Evolutionary conservation across 2,888 invertebrate genomes (phyloP), one percentile per base, ranked within the genome.

Genomic region (Hirtodrosophila cameraria): DNA sequence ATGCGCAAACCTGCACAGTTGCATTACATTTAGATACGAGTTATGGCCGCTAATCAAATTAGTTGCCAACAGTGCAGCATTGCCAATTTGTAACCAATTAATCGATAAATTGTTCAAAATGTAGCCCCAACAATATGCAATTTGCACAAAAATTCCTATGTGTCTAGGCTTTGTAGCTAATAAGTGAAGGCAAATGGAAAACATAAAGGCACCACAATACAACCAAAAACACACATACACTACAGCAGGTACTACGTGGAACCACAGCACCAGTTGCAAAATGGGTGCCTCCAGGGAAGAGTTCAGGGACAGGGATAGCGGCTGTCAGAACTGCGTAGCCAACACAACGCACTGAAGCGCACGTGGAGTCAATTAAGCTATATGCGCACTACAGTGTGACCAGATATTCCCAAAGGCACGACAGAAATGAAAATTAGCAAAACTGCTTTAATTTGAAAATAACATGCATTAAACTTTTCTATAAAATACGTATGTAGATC

Each of bases 41-140:
- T 20, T 45, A 33, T 11, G 60, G 27, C 7, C 48, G 5, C 57
- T 63, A 76, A 82, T 79, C 60, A 67, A 74, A 69, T 81, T 43
- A 69, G 65, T 25, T 39, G 28, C 8, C 39, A 39, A 30, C 58
- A 75, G 43, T 45, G 38, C 39, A 39, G 20, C n/a, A n/a, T n/a
- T 31, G 27, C 42, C 45, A 75, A 75, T 75, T 72, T 52, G 57
- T 36, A 12, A 43, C 35, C 52, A 82, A 75, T 79, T 76, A 82
- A 71, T 46, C 41, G 76, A 23, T 35, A 48, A 73, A 81, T 52
- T 39, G 20, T 39, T 18, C 33, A 13, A 55, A 54, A 33, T 48
- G 35, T 48, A 35, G 27, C 18, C 28, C 20, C 9, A 42, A 48
- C 55, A 50, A 41, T 46, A 41, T 48, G 31, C 46, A 9, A n/a